Base-by-base conservation (phyloP, 1,140 invertebrate species). In the Agrypnia vestita region DNA sequence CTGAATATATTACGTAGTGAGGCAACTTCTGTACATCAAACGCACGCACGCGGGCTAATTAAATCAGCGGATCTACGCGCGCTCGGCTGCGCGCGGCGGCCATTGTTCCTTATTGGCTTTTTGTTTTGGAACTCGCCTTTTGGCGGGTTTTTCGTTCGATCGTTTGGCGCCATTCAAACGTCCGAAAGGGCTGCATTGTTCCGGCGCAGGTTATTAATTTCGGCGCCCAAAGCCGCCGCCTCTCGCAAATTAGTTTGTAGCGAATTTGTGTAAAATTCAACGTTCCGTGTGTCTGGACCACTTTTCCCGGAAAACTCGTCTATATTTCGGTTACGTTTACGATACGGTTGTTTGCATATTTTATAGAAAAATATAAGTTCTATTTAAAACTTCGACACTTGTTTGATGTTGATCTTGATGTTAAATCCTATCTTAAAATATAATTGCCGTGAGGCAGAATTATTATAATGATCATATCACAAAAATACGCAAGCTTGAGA, bases 11-110 rank as follows among this genome's bases (percentile, higher is more conserved):
- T 19, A 59, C 8, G 21, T 13, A 21, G 17, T 59, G 55, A 59
- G 55, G 55, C 55, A 19, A 59, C 15, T 59, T 59, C 15, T 59
- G 55, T 59, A 59, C 17, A 59, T 59, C 55, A 59, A 59, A 59
- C 55, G 55, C 55, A 59, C 55, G 55, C 55, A 59, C 55, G 7
- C 17, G 55, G 55, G 17, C 21, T 59, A 59, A 59, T 59, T 59
- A 59, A 59, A 59, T 59, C 15, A 59, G 13, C 11, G 15, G 7
- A 59, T 59, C 17, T 21, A 21, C 15, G 55, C 12, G 4, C 55
- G 7, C 55, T 53, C 8, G 11, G 15, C 17, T 8, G 55, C 17
- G 55, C 55, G 55, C 55, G 55, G 8, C 55, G 9, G 10, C 55
- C 55, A 59, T 59, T 59, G 55, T 59, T 35, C 25, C 25, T 35